Percentiles rank a stretch among this genome's conserved stretches.
phyloP scores from a whole-genome alignment of 2,113 vertebrate species.

The Tragelaphus scriptus region DNA sequence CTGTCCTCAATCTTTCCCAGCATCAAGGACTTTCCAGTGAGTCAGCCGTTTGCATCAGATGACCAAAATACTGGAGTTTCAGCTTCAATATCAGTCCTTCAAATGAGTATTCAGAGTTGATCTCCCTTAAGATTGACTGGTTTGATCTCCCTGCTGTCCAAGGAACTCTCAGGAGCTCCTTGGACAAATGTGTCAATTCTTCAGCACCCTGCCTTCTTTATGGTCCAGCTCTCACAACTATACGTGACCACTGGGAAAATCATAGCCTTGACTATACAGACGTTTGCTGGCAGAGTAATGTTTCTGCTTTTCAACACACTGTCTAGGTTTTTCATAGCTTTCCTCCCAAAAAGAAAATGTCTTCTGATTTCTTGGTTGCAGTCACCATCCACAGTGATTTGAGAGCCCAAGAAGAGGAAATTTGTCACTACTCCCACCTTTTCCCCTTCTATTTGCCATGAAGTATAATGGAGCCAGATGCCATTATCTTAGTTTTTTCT shows the following conservation, averaged over 20 bases:
- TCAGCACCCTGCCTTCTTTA: background rate
- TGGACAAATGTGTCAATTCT: background rate
- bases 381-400: background rate
- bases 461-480: background rate
- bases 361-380: background rate
- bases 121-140: background rate
- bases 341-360: background rate
- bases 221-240: background rate
- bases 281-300: background rate
- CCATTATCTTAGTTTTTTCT: background rate
- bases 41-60: accelerated
- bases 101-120: background rate
- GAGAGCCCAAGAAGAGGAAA: background rate
- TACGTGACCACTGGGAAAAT: background rate
- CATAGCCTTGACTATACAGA: background rate
- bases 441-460: background rate
- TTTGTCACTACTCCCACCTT: background rate
- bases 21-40: background rate
- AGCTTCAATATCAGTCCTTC: background rate
- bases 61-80: background rate
- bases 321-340: background rate
- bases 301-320: background rate
- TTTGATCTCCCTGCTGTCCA: background rate
- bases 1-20: background rate
- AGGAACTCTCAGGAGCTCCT: background rate